Percentiles rank a stretch among this genome's conserved stretches.
These are phyloP conservation scores for Tachyglossus aculeatus DNA, from an alignment of 2,797 vertebrate species.

Conservation along the genomic window DNA sequence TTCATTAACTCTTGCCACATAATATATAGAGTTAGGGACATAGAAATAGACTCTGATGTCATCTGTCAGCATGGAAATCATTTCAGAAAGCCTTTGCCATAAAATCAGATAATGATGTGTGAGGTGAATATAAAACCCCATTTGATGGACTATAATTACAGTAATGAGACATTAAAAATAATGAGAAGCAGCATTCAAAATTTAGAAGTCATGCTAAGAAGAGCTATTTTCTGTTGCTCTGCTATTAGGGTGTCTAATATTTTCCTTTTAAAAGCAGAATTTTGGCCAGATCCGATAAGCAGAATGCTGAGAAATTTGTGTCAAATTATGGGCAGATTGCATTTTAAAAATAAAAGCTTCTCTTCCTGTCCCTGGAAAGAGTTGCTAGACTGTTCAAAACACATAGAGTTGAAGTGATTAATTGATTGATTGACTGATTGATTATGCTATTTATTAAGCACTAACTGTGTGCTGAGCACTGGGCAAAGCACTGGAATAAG, in stretches of 20 bases:
- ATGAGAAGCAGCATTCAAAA: slow-evolving; percentile 37
- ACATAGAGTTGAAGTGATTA: too few relatives aligned
- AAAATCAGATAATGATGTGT: slow-evolving; percentile 56
- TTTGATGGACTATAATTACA: slow-evolving; percentile 42
- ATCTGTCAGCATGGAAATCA: slow-evolving; percentile 51
- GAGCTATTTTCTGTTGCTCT: slow-evolving; percentile 29
- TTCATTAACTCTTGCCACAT: background rate
- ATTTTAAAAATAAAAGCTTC: slow-evolving; percentile 23
- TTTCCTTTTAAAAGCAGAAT: slow-evolving; percentile 37
- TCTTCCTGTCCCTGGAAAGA: slow-evolving; percentile 5
- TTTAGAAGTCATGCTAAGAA: slow-evolving; percentile 27
- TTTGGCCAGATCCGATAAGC: slow-evolving; percentile 27
- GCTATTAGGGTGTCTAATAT: slow-evolving; percentile 26
- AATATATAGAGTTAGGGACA: slow-evolving; percentile 45
- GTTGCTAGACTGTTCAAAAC: slow-evolving; percentile 1
- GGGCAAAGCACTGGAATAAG: too few relatives aligned
- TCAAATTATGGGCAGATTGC: slow-evolving; percentile 37
- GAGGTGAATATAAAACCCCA: slow-evolving; percentile 28
- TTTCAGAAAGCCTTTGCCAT: slow-evolving; percentile 41
- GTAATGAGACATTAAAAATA: slow-evolving; percentile 56
- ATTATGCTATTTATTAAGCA: too few relatives aligned
- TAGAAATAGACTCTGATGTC: slow-evolving; percentile 31
- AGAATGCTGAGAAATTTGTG: slow-evolving; percentile 28
- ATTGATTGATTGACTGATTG: too few relatives aligned
- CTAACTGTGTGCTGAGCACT: too few relatives aligned